phyloP scores from a whole-genome alignment of 1,140 invertebrate species.

The Uloborus diversus region DNA sequence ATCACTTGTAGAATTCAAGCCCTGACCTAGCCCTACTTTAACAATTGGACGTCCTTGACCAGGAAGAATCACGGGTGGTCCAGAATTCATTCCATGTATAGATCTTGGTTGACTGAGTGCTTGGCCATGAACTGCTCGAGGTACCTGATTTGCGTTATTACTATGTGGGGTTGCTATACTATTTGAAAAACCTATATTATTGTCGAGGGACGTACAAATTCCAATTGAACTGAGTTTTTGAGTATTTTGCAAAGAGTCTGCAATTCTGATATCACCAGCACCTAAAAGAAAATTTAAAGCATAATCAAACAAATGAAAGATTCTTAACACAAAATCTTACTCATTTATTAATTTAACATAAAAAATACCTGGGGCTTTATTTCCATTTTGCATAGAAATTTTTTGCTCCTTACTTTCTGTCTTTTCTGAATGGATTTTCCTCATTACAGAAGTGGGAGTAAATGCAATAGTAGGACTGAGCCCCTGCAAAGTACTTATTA shows the following conservation, averaged over 20 bases:
- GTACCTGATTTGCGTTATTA: not conserved
- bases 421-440: conserved; percentile 93
- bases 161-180: not conserved
- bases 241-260: not conserved
- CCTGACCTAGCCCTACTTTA: conserved; percentile 60
- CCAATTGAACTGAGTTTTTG: not conserved
- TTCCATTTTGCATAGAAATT: conserved; percentile 27
- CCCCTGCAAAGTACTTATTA: conserved; percentile 30
- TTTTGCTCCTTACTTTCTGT: conserved; percentile 66
- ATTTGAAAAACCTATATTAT: not conserved
- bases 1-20: conserved; percentile 19
- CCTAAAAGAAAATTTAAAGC: not conserved
- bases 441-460: conserved; percentile 87
- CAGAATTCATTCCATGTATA: conserved; percentile 37
- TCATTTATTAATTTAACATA: not conserved
- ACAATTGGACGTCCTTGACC: conserved; percentile 62
- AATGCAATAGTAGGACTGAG: conserved; percentile 70
- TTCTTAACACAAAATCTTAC: not conserved
- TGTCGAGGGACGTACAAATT: not conserved
- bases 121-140: conserved; percentile 38
- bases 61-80: conserved; percentile 29
- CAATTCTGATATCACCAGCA: not conserved
- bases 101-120: not conserved
- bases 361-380: conserved; percentile 31
- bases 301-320: not conserved